Conservation (phyloP, 2,113 vertebrate species). For the Leptocoma aspasia region DNA sequence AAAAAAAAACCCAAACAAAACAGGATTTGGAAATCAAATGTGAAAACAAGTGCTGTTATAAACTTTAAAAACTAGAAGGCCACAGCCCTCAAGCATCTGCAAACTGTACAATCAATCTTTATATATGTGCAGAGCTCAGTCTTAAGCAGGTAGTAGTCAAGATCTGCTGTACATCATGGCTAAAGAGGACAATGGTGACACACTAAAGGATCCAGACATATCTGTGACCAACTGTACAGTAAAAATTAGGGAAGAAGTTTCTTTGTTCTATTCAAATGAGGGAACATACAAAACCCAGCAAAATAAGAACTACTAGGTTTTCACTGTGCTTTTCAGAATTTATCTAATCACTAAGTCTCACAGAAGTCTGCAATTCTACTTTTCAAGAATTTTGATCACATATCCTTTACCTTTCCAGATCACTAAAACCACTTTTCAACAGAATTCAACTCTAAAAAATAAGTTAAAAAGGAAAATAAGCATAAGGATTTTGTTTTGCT, state of each 20-base stretch:
- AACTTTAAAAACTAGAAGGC: conserved; percentile 20
- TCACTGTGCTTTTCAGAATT: conserved; percentile 21
- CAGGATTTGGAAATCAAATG: neutral
- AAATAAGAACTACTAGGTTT: neutral
- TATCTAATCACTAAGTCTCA: neutral
- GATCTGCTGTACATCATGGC: conserved; percentile 1
- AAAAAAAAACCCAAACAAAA: neutral
- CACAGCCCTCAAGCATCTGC: conserved; percentile 13
- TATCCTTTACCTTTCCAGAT: neutral
- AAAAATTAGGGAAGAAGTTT: conserved; percentile 26
- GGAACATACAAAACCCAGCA: conserved; percentile 18
- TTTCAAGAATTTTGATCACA: neutral
- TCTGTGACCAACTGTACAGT: conserved; percentile 3
- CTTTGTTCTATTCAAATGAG: conserved; percentile 35
- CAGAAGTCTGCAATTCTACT: neutral
- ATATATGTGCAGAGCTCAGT: conserved; percentile 20
- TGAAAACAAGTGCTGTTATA: conserved; percentile 40
- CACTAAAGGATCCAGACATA: neutral
- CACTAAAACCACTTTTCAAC: neutral
- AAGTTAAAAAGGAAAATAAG: neutral
- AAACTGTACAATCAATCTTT: conserved; percentile 38
- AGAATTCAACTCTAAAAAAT: neutral
- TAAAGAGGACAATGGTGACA: neutral
- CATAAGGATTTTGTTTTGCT: neutral
- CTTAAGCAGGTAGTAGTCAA: conserved; percentile 29